Base-by-base conservation (phyloP, 2,113 vertebrate species). In the Isurus oxyrinchus region DNA sequence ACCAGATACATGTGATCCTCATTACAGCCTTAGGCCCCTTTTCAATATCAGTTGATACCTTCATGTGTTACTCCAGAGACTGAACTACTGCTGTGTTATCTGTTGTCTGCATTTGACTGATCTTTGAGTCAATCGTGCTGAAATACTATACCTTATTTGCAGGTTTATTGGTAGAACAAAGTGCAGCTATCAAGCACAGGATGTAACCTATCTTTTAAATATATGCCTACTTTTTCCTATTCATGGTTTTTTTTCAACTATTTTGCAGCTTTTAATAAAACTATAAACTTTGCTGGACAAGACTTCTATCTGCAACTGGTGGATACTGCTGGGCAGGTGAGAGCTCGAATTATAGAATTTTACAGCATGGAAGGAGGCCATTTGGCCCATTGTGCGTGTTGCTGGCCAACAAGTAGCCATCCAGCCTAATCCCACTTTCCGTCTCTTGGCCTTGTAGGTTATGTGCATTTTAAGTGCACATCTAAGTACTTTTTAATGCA, bases 231-330 rank as follows among this genome's bases (percentile, higher is more conserved):
- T 63, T 94, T 91, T 16, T 94, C 7, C 16, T 27, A 23, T 57
- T 72, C 35, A 94, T 96, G 31, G 97, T 49, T 72, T 3, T 79
- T 96, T 94, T 96, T 11, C 40, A 67, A 23, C 57, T 95, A 21
- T 86, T 35, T 94, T 97, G 53, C 96, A 97, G 98, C 98, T 96
- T 99, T 98, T 98, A 99, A 98, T 97, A 98, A 98, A 98, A 97
- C 97, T 97, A 97, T 98, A 97, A 97, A 97, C 76, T 97, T 98
- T 96, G 98, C 98, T 96, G 98, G 98, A 96, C 98, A 99, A 96
- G 98, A 98, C 97, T 98, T 99, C 98, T 98, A 98, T 96, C 98
- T 99, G 96, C 98, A 99, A 96, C 97, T 99, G 97, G 98, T 99
- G 96, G 99, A 98, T 97, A 98, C 98, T 57, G 98, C 98, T 5